phyloP scores from a whole-genome alignment of 2,113 vertebrate species.

The Procavia capensis region DNA sequence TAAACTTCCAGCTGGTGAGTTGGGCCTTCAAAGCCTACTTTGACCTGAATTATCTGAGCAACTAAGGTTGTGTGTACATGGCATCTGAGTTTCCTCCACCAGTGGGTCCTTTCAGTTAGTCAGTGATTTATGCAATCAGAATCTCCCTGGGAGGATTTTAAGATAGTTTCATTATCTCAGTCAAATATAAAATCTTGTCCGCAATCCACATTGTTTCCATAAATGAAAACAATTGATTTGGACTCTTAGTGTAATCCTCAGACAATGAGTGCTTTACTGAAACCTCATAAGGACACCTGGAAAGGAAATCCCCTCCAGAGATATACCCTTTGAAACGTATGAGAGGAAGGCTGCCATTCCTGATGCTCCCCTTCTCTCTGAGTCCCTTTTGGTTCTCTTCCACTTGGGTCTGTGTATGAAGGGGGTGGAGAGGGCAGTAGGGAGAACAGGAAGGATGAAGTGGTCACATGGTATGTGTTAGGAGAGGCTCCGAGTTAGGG shows the following conservation, averaged over 20 bases:
- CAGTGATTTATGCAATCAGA: slow-evolving; percentile 67
- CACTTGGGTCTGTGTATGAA: not conserved
- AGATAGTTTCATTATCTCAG: slow-evolving; percentile 73
- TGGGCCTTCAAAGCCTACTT: not conserved
- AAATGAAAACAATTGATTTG: slow-evolving; percentile 79
- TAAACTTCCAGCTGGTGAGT: not conserved
- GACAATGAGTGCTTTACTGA: slow-evolving; percentile 78
- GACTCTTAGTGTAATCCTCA: slow-evolving; percentile 76
- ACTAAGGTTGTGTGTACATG: not conserved
- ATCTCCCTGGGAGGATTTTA: slow-evolving; percentile 66
- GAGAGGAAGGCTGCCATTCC: not conserved
- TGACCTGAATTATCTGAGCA: not conserved
- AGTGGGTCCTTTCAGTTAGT: slow-evolving; percentile 54
- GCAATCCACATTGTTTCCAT: slow-evolving; percentile 76
- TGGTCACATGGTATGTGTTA: not conserved
- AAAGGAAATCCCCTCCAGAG: slow-evolving; percentile 55
- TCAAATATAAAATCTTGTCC: slow-evolving; percentile 79
- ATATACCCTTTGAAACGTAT: not conserved
- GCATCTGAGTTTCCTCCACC: not conserved
- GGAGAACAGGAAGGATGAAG: not conserved
- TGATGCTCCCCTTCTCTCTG: not conserved
- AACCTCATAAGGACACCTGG: slow-evolving; percentile 73
- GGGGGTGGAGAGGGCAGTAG: not conserved
- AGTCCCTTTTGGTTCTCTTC: not conserved
- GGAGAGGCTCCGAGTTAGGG: not conserved